Percentiles rank a stretch among this genome's conserved stretches.
Evolutionary conservation across 2,888 invertebrate genomes (phyloP).

Genomic region (Lasioglossum marginatum): DNA sequence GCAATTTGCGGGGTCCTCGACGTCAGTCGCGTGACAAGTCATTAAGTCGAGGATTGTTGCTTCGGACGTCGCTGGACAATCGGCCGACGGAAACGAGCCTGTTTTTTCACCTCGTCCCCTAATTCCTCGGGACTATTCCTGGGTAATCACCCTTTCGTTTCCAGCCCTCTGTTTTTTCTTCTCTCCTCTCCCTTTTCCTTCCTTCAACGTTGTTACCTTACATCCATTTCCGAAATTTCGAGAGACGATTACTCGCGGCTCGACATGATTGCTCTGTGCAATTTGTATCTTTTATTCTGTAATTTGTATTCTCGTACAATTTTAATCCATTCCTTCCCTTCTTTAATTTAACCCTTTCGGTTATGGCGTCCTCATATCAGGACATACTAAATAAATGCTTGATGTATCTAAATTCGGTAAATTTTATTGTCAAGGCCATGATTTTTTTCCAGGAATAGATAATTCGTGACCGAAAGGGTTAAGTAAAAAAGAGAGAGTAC

Average conservation of each 20-base stretch:
- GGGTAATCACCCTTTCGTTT: not conserved
- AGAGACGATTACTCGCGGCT: not conserved
- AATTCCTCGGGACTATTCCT: not conserved
- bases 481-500: no score
- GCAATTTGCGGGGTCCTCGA: slow-evolving; percentile 29
- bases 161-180: not conserved
- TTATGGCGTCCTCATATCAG: no score
- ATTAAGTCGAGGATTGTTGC: slow-evolving; percentile 40
- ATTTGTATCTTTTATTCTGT: not conserved
- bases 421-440: no score
- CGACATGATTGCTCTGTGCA: not conserved
- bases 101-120: not conserved
- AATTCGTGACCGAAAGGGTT: no score
- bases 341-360: no score
- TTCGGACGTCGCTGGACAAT: slow-evolving; percentile 15
- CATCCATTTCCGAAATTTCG: not conserved
- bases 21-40: slow-evolving; percentile 23
- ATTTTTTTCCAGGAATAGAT: no score
- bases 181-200: not conserved
- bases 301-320: not conserved
- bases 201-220: not conserved
- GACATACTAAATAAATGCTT: no score
- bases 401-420: no score
- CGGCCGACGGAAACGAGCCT: not conserved
- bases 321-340: no score